phyloP scores from a whole-genome alignment of 2,113 vertebrate species.

The Cochlearius cochlearius region DNA sequence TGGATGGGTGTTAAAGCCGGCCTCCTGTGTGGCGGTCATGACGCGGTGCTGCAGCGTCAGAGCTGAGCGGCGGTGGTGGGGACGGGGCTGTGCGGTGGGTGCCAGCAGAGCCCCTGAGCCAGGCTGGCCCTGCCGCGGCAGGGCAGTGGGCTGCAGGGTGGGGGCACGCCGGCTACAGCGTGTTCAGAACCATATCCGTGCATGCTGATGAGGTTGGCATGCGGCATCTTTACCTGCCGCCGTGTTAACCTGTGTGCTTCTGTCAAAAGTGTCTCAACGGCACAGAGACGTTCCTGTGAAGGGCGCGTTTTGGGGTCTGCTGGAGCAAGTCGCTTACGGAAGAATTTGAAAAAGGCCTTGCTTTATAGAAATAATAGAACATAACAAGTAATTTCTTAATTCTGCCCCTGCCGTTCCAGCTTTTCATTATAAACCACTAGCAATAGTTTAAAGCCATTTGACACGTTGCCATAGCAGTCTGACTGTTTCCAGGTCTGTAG shows the following conservation, averaged over 20 bases:
- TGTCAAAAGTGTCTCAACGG: neutral
- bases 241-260: fast-evolving
- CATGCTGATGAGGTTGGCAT: fast-evolving
- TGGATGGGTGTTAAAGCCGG: too few relatives aligned
- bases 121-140: fast-evolving
- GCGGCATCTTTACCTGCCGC: fast-evolving
- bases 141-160: neutral
- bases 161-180: fast-evolving
- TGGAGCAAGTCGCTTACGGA: fast-evolving
- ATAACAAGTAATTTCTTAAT: neutral
- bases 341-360: neutral
- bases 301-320: fast-evolving
- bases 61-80: neutral
- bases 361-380: neutral
- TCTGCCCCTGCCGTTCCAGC: neutral
- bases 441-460: neutral
- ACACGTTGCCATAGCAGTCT: neutral
- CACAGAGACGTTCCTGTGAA: fast-evolving
- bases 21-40: too few relatives aligned
- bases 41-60: fast-evolving
- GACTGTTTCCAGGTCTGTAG: fast-evolving
- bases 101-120: neutral
- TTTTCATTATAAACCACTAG: neutral
- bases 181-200: fast-evolving
- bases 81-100: too few relatives aligned